phyloP scores from a whole-genome alignment of 2,888 invertebrate species.

The Drosophila eohydei region DNA sequence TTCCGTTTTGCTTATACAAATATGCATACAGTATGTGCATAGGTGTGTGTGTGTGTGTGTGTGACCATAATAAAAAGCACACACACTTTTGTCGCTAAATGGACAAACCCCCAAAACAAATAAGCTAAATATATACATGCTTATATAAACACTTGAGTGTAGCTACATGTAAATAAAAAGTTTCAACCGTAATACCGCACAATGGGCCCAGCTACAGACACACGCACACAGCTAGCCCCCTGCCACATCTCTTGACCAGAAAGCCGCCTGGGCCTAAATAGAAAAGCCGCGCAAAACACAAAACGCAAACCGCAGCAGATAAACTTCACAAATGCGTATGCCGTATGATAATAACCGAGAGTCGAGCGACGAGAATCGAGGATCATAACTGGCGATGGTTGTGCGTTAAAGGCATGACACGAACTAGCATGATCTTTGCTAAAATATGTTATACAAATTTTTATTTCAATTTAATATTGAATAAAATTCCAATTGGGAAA shows the following conservation, averaged over 20 bases:
- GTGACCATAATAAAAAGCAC: conserved; percentile 38
- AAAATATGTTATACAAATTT: no score
- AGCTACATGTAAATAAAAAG: conserved; percentile 30
- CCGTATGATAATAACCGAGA: conserved; percentile 52
- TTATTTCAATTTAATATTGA: no score
- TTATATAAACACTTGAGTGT: background rate
- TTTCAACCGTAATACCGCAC: conserved; percentile 26
- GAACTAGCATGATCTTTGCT: background rate
- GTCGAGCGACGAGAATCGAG: conserved; percentile 8
- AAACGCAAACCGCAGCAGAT: conserved; percentile 51
- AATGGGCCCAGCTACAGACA: conserved; percentile 7
- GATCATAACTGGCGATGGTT: conserved; percentile 4
- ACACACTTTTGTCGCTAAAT: conserved; percentile 49
- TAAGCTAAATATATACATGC: conserved; percentile 22
- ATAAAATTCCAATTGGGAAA: no score
- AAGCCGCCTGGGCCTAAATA: conserved; percentile 45
- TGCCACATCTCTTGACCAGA: conserved; percentile 1
- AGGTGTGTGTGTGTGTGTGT: conserved; percentile 4
- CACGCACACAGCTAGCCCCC: background rate
- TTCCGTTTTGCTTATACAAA: conserved; percentile 61
- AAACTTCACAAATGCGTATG: conserved; percentile 55
- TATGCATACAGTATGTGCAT: conserved; percentile 21
- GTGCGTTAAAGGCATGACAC: conserved; percentile 2
- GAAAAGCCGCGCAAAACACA: conserved; percentile 42
- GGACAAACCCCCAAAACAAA: conserved; percentile 67